These are phyloP conservation scores for Harpalus rubripes DNA, from an alignment of 2,888 invertebrate species.

Conservation along the genomic window DNA sequence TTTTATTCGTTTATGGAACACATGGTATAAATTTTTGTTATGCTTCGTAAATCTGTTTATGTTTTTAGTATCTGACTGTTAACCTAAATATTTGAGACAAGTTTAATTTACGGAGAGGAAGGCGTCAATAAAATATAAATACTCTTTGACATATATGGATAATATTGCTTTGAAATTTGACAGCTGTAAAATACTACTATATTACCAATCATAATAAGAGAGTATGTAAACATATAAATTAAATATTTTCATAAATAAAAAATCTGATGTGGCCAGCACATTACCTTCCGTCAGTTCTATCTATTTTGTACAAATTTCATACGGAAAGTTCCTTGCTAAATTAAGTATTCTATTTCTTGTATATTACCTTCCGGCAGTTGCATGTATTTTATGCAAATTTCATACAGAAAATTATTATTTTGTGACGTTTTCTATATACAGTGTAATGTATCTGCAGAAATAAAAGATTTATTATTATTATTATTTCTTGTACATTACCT, in stretches of 20 bases:
- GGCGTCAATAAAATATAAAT: not conserved
- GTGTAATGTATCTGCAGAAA: too few species aligned
- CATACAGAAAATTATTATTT: too few species aligned
- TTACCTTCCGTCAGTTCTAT: too few species aligned
- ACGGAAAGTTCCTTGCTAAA: too few species aligned
- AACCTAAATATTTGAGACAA: conserved; percentile 14
- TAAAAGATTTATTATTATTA: too few species aligned
- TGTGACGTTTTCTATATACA: too few species aligned
- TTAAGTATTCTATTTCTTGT: too few species aligned
- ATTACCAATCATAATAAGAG: not conserved
- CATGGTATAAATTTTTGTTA: conserved; percentile 20
- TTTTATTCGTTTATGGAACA: conserved; percentile 26
- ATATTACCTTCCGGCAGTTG: too few species aligned
- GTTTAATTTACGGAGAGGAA: not conserved
- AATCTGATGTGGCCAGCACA: too few species aligned
- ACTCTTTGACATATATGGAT: not conserved
- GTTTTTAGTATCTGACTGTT: conserved; percentile 10
- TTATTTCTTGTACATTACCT: too few species aligned
- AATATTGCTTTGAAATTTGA: not conserved
- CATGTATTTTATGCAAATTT: too few species aligned
- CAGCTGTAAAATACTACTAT: not conserved
- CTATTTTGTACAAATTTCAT: too few species aligned
- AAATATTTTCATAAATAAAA: not conserved
- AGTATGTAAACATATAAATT: not conserved
- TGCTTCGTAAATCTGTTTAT: conserved; percentile 24